A percentile compares a stretch with the other conserved stretches of the same genome.
Evolutionary conservation across 2,797 vertebrate genomes (phyloP).

Genomic region (Sebastes elongatus): DNA sequence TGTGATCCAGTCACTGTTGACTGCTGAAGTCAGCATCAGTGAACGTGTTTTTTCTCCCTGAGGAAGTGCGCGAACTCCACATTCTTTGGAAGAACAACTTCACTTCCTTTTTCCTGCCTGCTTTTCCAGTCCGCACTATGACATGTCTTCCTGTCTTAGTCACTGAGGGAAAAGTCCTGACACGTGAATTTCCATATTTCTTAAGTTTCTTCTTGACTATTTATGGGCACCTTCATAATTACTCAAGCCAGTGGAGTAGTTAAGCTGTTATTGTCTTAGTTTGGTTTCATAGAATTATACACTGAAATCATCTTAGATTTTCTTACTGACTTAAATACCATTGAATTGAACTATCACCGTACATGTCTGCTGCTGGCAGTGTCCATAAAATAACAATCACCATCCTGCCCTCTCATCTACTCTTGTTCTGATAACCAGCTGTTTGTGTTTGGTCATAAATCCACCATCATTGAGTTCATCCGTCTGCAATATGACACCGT

Average conservation of each 20-base stretch:
- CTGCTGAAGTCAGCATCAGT: conserved; percentile 23
- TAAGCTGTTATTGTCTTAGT: too few species aligned
- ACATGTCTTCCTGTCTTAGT: conserved; percentile 37
- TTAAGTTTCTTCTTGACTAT: background rate
- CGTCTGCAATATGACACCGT: background rate
- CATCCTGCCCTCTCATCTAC: background rate
- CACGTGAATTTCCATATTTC: too few species aligned
- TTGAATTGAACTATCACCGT: background rate
- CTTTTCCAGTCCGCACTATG: conserved; percentile 6
- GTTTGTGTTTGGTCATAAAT: conserved; percentile 26
- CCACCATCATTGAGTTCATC: background rate
- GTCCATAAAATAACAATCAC: background rate
- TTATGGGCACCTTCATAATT: background rate
- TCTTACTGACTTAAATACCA: background rate
- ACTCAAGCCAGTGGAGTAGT: background rate
- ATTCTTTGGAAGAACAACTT: conserved; percentile 36
- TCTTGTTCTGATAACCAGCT: conserved; percentile 19
- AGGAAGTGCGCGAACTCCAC: conserved; percentile 51
- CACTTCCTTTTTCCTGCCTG: conserved; percentile 65
- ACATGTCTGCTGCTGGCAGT: background rate
- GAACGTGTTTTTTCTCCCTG: conserved; percentile 1
- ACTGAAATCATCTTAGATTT: background rate
- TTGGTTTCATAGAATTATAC: background rate
- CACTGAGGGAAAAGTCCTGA: background rate
- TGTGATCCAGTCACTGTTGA: background rate